Conservation (phyloP, 2,113 vertebrate genomes). For the Phylloscopus trochiloides region DNA sequence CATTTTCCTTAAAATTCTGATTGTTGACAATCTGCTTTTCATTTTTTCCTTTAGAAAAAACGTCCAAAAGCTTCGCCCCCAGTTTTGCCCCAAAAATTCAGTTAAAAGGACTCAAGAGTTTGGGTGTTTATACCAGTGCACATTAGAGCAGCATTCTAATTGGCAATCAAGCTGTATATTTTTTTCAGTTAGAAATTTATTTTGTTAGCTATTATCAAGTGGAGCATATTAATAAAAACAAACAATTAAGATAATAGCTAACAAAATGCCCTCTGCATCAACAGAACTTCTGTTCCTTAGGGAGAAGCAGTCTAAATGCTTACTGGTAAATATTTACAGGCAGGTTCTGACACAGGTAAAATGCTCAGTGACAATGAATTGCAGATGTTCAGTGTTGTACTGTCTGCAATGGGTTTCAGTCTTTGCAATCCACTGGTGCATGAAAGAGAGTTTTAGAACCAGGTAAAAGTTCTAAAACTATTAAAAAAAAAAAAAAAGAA, state of each 20-base stretch:
- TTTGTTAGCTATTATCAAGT: not conserved
- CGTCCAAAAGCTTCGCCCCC: not conserved
- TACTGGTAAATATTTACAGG: not conserved
- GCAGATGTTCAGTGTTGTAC: not conserved
- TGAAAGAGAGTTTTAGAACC: constrained; percentile 13
- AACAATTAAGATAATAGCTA: not conserved
- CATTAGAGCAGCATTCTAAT: not conserved
- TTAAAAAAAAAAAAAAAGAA: not conserved
- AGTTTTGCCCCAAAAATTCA: not conserved
- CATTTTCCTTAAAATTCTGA: not conserved
- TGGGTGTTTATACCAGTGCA: not conserved
- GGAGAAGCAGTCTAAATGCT: not conserved
- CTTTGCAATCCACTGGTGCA: not conserved
- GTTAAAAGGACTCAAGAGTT: not conserved
- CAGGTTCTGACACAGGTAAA: constrained; percentile 1
- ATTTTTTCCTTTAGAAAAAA: not conserved
- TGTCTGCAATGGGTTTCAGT: not conserved
- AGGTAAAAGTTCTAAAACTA: not conserved
- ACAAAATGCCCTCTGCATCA: not conserved
- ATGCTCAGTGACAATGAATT: not conserved
- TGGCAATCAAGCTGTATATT: not conserved
- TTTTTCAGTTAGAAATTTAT: constrained; percentile 7
- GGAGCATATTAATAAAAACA: constrained; percentile 12
- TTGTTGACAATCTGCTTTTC: not conserved
- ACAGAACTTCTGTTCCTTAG: not conserved